These are phyloP conservation scores for Zeus faber DNA, from an alignment of 2,113 vertebrate genomes.

Conservation along the genomic window DNA sequence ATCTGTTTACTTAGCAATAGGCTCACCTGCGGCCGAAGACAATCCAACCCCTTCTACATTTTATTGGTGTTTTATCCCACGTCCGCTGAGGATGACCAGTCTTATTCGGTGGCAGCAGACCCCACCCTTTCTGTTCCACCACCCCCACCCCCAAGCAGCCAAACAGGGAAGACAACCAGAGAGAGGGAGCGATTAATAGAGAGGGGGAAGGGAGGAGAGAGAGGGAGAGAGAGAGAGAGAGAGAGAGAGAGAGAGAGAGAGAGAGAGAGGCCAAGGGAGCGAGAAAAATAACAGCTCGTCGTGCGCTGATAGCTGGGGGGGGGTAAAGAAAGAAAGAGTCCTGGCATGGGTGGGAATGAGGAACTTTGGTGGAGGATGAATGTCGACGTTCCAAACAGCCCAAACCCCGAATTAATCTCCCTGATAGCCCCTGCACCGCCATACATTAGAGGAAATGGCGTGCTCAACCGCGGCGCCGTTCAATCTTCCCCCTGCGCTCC, in stretches of 20 bases:
- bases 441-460: slow-evolving; percentile 68
- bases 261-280: slow-evolving; percentile 1
- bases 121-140: background rate
- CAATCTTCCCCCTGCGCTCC: slow-evolving; percentile 55
- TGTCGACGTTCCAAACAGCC: slow-evolving; percentile 68
- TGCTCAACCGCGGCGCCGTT: slow-evolving; percentile 56
- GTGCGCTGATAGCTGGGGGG: slow-evolving; percentile 23
- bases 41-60: too few relatives aligned
- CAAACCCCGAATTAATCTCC: slow-evolving; percentile 71
- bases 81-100: slow-evolving; percentile 9
- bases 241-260: slow-evolving; percentile 5
- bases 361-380: slow-evolving; percentile 71
- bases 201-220: background rate
- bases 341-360: slow-evolving; percentile 42
- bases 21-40: too few relatives aligned
- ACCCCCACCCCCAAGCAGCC: slow-evolving; percentile 11
- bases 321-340: slow-evolving; percentile 40
- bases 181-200: slow-evolving; percentile 1
- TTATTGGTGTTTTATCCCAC: slow-evolving; percentile 17
- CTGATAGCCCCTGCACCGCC: slow-evolving; percentile 58
- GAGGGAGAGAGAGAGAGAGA: slow-evolving; percentile 1
- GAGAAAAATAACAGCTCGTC: too few relatives aligned
- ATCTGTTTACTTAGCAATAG: too few relatives aligned
- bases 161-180: too few relatives aligned
- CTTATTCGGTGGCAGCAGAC: slow-evolving; percentile 30